Conservation (phyloP, 2,888 invertebrate genomes). For the Epinotia brunnichana region DNA sequence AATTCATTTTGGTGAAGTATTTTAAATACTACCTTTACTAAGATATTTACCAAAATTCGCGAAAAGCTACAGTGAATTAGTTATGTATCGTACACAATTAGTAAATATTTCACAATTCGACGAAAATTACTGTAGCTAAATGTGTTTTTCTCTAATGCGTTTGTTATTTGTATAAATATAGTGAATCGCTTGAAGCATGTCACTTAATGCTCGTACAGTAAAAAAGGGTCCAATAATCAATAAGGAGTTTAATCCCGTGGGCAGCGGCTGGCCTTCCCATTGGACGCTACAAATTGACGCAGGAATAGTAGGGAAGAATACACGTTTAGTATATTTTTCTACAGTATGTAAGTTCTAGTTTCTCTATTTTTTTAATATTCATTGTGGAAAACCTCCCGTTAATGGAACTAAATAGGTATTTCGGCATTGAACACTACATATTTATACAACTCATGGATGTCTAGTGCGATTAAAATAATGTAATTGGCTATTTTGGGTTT, state of each 20-base stretch:
- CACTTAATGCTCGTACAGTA: conserved; percentile 54
- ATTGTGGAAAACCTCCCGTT: background rate
- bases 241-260: conserved; percentile 83
- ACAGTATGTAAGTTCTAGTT: background rate
- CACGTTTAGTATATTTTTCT: conserved; percentile 12
- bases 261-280: conserved; percentile 75
- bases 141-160: background rate
- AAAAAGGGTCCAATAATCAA: conserved; percentile 83
- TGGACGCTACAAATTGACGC: conserved; percentile 79
- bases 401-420: background rate
- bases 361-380: background rate
- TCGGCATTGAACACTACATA: too few relatives aligned
- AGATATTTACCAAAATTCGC: too few relatives aligned
- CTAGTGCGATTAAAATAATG: too few relatives aligned
- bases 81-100: too few relatives aligned
- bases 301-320: conserved; percentile 56
- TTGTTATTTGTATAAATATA: background rate
- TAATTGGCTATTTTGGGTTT: too few relatives aligned
- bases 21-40: too few relatives aligned
- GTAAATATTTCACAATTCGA: too few relatives aligned
- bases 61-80: too few relatives aligned
- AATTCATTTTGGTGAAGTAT: too few relatives aligned
- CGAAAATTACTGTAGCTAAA: background rate
- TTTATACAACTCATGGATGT: too few relatives aligned
- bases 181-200: conserved; percentile 33